These are phyloP conservation scores for Drosophila mayri DNA, from an alignment of 1,140 invertebrate species.

Conservation along the genomic window DNA sequence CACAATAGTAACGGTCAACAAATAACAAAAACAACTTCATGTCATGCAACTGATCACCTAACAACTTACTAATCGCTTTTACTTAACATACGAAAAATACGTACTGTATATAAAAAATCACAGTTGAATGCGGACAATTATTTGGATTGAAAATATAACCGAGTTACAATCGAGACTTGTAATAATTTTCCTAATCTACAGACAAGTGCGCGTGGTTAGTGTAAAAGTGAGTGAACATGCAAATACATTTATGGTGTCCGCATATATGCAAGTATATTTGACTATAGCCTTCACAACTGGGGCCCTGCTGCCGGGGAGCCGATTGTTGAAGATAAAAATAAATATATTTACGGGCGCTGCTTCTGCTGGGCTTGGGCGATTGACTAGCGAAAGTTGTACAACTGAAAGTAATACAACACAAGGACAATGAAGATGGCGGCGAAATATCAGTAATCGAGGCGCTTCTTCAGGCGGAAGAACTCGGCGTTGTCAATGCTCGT, in stretches of 20 bases:
- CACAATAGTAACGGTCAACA: constrained; percentile 32
- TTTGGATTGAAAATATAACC: constrained; percentile 7
- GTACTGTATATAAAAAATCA: constrained; percentile 51
- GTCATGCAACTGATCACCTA: constrained; percentile 35
- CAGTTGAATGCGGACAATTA: constrained; percentile 49
- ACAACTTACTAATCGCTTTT: constrained; percentile 16
- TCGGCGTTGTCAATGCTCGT: constrained; percentile 78
- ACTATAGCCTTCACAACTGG: constrained; percentile 35
- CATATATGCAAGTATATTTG: constrained; percentile 23
- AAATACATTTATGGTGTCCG: constrained; percentile 10
- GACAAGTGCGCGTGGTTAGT: constrained; percentile 6
- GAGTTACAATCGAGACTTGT: constrained; percentile 21
- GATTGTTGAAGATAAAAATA: constrained; percentile 17
- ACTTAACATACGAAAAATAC: constrained; percentile 29
- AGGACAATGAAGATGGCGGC: constrained; percentile 78
- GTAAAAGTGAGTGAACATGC: constrained; percentile 16
- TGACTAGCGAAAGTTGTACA: constrained; percentile 81
- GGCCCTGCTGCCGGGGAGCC: constrained; percentile 1
- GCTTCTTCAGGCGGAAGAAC: constrained; percentile 77
- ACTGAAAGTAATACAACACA: constrained; percentile 81
- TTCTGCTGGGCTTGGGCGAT: constrained; percentile 6
- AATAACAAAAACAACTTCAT: constrained; percentile 23
- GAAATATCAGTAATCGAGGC: constrained; percentile 84
- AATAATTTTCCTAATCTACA: constrained; percentile 30
- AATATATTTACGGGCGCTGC: background rate